Conservation (phyloP, 2,113 vertebrate genomes). For the Istiophorus platypterus region DNA sequence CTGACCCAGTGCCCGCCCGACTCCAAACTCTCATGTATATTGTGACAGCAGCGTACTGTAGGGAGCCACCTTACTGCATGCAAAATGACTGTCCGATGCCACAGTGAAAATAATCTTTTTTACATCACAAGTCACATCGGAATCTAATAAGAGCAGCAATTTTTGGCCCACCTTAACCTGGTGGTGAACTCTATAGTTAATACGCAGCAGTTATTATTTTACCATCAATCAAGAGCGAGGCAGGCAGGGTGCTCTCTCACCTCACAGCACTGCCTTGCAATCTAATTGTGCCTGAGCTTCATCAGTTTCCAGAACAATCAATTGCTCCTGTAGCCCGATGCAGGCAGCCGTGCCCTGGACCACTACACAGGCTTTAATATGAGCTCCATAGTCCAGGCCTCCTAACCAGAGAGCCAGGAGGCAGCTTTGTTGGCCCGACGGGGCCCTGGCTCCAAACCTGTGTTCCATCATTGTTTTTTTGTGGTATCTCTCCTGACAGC, state of each 20-base stretch:
- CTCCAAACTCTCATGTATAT: constrained; percentile 13
- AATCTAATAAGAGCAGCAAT: constrained; percentile 93
- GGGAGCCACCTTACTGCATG: constrained; percentile 48
- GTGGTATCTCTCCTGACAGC: constrained; percentile 88
- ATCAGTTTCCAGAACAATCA: constrained; percentile 94
- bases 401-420: constrained; percentile 87
- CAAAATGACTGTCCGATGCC: constrained; percentile 56
- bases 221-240: constrained; percentile 94
- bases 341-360: constrained; percentile 84
- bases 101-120: constrained; percentile 73
- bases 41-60: constrained; percentile 56
- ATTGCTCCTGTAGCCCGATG: constrained; percentile 91
- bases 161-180: constrained; percentile 95
- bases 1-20: constrained; percentile 65
- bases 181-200: constrained; percentile 97
- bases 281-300: constrained; percentile 98
- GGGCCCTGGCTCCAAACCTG: constrained; percentile 83
- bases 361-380: constrained; percentile 90
- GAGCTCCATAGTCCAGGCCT: constrained; percentile 90
- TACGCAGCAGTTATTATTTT: constrained; percentile 98
- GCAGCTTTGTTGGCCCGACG: constrained; percentile 80
- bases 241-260: constrained; percentile 87
- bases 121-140: constrained; percentile 85
- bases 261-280: constrained; percentile 93
- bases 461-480: constrained; percentile 90